Conservation (phyloP, 2,888 invertebrate species). For the Parapristionchus giblindavisi region DNA sequence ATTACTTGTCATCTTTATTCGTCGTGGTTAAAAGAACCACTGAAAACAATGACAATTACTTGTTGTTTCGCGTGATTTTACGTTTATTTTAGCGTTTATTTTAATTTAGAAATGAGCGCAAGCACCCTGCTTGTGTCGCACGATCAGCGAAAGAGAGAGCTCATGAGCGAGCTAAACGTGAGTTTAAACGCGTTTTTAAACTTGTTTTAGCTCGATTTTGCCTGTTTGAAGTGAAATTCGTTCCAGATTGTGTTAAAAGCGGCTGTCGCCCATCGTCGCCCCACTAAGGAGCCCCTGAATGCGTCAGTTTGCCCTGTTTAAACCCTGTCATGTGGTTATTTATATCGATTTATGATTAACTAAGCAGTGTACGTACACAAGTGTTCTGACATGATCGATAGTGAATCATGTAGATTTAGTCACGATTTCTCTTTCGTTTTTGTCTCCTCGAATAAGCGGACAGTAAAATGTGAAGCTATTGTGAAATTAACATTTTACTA, state of each 20-base stretch:
- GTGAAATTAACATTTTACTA: not conserved
- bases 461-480: no score
- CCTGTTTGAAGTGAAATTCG: not conserved
- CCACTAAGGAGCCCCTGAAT: slow-evolving; percentile 46
- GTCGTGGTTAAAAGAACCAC: no score
- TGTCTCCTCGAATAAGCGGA: no score
- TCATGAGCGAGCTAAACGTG: slow-evolving; percentile 52
- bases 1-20: not conserved
- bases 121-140: slow-evolving; percentile 35
- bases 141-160: slow-evolving; percentile 38
- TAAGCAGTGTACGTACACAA: no score
- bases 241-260: slow-evolving; percentile 51
- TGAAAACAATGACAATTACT: no score
- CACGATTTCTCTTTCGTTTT: no score
- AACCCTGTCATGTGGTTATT: slow-evolving; percentile 4
- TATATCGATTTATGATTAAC: no score
- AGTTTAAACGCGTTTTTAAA: not conserved
- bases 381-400: no score
- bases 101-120: slow-evolving; percentile 25
- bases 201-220: not conserved
- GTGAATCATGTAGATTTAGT: no score
- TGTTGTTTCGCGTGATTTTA: not conserved
- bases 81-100: not conserved
- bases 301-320: slow-evolving; percentile 41
- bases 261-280: slow-evolving; percentile 46